Conservation (phyloP, 2,113 vertebrate species). For the Pogona vitticeps region DNA sequence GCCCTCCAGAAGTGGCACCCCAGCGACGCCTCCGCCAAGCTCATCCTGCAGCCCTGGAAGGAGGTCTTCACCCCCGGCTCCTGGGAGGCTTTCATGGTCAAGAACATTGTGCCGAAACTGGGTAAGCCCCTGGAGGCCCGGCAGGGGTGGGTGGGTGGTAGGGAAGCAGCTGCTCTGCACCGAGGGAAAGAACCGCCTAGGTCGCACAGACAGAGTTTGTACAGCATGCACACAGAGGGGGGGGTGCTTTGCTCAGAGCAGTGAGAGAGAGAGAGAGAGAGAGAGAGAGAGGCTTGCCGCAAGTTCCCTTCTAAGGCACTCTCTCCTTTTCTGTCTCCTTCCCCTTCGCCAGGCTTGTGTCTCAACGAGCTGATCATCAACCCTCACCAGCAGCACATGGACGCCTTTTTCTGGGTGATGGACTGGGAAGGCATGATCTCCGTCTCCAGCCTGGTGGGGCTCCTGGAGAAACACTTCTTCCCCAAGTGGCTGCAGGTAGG, state of each 20-base stretch:
- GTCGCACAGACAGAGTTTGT: too few relatives aligned
- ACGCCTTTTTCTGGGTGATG: slow-evolving; percentile 95
- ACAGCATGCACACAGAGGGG: too few relatives aligned
- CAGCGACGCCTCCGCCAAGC: slow-evolving; percentile 92
- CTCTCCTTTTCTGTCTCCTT: too few relatives aligned
- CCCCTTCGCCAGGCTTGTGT: slow-evolving; percentile 83
- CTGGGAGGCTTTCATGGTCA: slow-evolving; percentile 99
- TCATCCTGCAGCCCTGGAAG: slow-evolving; percentile 97
- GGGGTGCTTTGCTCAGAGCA: too few relatives aligned
- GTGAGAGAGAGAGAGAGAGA: too few relatives aligned
- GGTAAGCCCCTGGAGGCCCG: slow-evolving; percentile 85
- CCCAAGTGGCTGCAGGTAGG: slow-evolving; percentile 95
- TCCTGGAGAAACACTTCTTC: slow-evolving; percentile 97
- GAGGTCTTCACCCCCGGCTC: slow-evolving; percentile 95
- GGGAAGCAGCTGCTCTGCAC: fast-evolving
- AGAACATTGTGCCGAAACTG: slow-evolving; percentile 96
- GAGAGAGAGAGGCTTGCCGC: too few relatives aligned
- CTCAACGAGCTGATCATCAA: slow-evolving; percentile 93
- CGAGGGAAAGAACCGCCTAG: too few relatives aligned
- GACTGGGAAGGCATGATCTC: slow-evolving; percentile 99
- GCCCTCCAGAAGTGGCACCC: slow-evolving; percentile 98
- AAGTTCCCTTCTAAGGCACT: background rate
- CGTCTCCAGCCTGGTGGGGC: slow-evolving; percentile 89
- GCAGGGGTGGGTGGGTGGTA: background rate
- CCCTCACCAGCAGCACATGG: slow-evolving; percentile 98